Evolutionary conservation across 2,797 vertebrate genomes (phyloP), one percentile per base, ranked within the genome.

Genomic region (Cryptoprocta ferox): DNA sequence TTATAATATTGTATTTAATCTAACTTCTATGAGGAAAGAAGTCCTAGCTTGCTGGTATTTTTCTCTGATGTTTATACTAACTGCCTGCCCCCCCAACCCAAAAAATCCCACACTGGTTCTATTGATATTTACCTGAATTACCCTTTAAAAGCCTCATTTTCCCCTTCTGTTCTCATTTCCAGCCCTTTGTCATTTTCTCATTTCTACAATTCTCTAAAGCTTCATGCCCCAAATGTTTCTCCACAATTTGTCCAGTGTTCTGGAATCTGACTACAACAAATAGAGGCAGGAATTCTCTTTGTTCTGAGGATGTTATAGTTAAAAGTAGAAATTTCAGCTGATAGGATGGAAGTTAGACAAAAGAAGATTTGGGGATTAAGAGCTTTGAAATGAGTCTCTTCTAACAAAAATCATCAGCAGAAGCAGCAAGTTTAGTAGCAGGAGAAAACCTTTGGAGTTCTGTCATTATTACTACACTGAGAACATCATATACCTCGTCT

Each of bases 301-400:
- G 68, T 86, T 82, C 35, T 73, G 26, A 71, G 45, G 5, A 53
- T 86, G 19, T 70, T 48, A 61, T 10, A 80, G n/a, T 61, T 37
- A 75, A 85, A 85, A 91, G 13, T 45, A 95, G 48, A 96, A 89
- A 70, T 59, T 86, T 18, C 2, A 79, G 61, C 56, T 89, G 37
- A 68, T 9, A 87, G n/a, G n/a, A 82, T 37, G 24, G 14, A 79
- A 35, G 50, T 83, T 42, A 93, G 48, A 75, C 28, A 73, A 59
- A 59, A 95, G 50, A 83, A 78, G 53, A 59, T n/a, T 61, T 70
- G 6, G 68, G 59, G 66, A 37, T 89, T 71, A 76, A 92, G 48
- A 95, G 26, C 24, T 80, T 19, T 70, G 88, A 96, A 89, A 90
- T 32, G 37, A 84, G 2, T 61, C 56, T 78, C 42, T 80, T 61